These are phyloP conservation scores for Gonioctena quinquepunctata DNA, from an alignment of 1,140 invertebrate species.

Conservation along the genomic window DNA sequence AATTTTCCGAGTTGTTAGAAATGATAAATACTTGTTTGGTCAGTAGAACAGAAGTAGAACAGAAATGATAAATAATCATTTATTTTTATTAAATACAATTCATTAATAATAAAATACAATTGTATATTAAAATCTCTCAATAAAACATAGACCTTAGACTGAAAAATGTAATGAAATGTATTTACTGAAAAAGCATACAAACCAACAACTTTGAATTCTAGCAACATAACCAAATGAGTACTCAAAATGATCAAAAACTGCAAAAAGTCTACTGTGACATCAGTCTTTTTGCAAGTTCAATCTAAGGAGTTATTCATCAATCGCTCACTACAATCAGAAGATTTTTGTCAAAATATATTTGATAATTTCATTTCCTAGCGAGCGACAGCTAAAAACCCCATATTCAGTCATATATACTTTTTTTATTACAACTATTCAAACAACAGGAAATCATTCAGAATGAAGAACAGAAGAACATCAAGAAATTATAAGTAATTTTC, in stretches of 20 bases:
- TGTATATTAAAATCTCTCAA: conserved; percentile 40
- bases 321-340: not conserved
- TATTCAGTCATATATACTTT: not conserved
- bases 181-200: conserved; percentile 10
- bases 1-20: too few relatives aligned
- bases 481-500: too few relatives aligned
- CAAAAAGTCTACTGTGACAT: conserved; percentile 43
- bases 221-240: not conserved
- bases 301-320: conserved; percentile 1
- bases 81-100: conserved; percentile 43
- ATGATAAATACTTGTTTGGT: too few relatives aligned
- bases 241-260: conserved; percentile 23
- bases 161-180: conserved; percentile 14
- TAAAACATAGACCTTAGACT: conserved; percentile 30
- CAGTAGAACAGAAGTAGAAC: too few relatives aligned
- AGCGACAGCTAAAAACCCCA: not conserved
- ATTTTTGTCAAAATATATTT: not conserved
- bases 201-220: conserved; percentile 23
- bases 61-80: conserved; percentile 5
- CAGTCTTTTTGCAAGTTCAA: conserved; percentile 44
- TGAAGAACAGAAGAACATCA: too few relatives aligned
- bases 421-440: not conserved
- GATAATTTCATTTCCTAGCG: too few relatives aligned
- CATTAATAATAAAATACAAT: conserved; percentile 43
- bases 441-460: too few relatives aligned